These are phyloP conservation scores for Buteo buteo DNA, from an alignment of 2,113 vertebrate genomes.

Conservation along the genomic window DNA sequence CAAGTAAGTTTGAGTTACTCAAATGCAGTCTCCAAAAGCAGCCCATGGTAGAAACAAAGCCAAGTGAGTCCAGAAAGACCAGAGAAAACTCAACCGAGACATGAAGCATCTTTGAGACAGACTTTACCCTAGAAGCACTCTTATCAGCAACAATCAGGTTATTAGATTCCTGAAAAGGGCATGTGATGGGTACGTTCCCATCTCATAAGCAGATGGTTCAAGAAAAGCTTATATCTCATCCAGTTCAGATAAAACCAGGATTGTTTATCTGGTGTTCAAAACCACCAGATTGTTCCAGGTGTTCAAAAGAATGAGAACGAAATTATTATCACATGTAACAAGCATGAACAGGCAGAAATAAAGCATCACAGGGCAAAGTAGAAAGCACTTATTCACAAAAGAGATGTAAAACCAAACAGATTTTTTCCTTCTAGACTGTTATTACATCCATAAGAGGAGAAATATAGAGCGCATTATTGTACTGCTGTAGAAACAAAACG, in stretches of 20 bases:
- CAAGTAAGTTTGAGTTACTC: background rate
- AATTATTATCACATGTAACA: background rate
- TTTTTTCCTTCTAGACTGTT: background rate
- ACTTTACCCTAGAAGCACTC: background rate
- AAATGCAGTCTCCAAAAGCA: background rate
- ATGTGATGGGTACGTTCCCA: background rate
- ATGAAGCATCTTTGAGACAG: background rate
- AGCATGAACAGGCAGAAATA: background rate
- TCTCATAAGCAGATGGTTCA: background rate
- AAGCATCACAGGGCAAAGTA: background rate
- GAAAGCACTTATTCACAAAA: background rate
- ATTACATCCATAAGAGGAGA: background rate
- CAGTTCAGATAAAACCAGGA: no score
- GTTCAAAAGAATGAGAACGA: background rate
- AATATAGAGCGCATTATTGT: background rate
- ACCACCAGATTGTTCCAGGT: background rate
- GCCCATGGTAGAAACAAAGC: background rate
- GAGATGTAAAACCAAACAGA: background rate
- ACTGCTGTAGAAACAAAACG: background rate
- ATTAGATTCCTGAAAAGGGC: background rate
- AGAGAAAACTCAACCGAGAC: background rate
- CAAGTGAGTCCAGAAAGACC: background rate
- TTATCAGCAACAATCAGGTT: background rate
- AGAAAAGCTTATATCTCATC: background rate
- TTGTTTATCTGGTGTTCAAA: no score